Evolutionary conservation across 2,888 invertebrate genomes (phyloP).

Genomic region (Lasius fuliginosus): DNA sequence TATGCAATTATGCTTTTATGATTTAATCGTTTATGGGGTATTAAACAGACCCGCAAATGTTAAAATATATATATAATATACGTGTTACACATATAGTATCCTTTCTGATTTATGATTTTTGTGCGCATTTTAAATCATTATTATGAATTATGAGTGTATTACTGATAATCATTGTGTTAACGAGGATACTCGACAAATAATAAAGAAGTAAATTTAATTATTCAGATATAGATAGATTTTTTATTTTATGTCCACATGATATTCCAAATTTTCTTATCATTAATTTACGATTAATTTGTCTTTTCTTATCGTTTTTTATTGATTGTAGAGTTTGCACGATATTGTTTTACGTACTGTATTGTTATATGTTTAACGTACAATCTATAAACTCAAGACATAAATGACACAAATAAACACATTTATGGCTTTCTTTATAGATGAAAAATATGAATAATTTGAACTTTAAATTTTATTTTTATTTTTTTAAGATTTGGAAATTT

Average conservation of each 20-base stretch:
- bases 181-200: constrained; percentile 78
- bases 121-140: constrained; percentile 74
- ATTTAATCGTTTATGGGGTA: constrained; percentile 22
- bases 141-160: constrained; percentile 79
- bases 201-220: constrained; percentile 83
- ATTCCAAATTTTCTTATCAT: neutral
- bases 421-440: neutral
- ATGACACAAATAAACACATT: neutral
- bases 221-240: constrained; percentile 68
- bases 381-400: neutral
- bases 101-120: constrained; percentile 75
- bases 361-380: neutral
- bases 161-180: constrained; percentile 81
- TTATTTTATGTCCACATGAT: constrained; percentile 33
- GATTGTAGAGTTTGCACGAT: neutral
- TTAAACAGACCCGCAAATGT: neutral
- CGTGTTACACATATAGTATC: constrained; percentile 63
- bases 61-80: constrained; percentile 22
- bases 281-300: neutral
- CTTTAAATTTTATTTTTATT: neutral
- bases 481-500: neutral
- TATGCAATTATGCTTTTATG: constrained; percentile 14
- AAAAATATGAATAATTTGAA: neutral
- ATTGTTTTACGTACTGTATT: neutral
- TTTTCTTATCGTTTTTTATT: constrained; percentile 9